Evolutionary conservation across 2,888 invertebrate genomes (phyloP).

Genomic region (Operophtera brumata): DNA sequence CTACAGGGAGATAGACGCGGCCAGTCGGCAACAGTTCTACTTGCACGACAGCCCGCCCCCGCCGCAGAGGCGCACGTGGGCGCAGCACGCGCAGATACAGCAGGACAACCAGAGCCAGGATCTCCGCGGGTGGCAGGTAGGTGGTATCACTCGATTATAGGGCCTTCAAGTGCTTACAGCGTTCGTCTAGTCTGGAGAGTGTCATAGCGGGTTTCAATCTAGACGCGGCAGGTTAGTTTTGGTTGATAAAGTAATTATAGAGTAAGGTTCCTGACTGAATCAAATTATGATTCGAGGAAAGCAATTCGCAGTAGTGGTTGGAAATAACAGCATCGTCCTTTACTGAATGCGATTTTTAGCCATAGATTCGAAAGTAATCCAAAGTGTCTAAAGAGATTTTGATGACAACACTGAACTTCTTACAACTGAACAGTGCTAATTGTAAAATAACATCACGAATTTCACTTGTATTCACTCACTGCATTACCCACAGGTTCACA

Average conservation of each 20-base stretch:
- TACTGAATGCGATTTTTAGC: too few species aligned
- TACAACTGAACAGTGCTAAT: neutral
- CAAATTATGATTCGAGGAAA: too few species aligned
- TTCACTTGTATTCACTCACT: slow-evolving; percentile 10
- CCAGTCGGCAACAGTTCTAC: slow-evolving; percentile 83
- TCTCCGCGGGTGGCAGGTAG: slow-evolving; percentile 71
- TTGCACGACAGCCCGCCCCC: slow-evolving; percentile 84
- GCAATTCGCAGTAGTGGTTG: too few species aligned
- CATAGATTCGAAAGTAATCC: too few species aligned
- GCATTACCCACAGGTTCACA: slow-evolving; percentile 4
- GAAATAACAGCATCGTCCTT: too few species aligned
- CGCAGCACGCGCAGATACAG: slow-evolving; percentile 73
- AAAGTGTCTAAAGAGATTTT: too few species aligned
- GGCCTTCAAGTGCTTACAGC: neutral
- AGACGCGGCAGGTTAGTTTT: too few species aligned
- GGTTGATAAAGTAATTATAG: too few species aligned
- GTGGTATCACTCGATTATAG: slow-evolving; percentile 7
- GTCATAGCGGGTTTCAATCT: too few species aligned
- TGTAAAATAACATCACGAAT: slow-evolving; percentile 6
- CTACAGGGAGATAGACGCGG: slow-evolving; percentile 31
- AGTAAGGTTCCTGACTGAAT: too few species aligned
- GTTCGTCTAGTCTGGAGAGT: too few species aligned
- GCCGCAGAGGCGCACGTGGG: slow-evolving; percentile 85
- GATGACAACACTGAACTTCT: too few species aligned
- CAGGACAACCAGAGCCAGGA: slow-evolving; percentile 83